phyloP scores from a whole-genome alignment of 2,797 vertebrate genomes.

The Tachyglossus aculeatus region DNA sequence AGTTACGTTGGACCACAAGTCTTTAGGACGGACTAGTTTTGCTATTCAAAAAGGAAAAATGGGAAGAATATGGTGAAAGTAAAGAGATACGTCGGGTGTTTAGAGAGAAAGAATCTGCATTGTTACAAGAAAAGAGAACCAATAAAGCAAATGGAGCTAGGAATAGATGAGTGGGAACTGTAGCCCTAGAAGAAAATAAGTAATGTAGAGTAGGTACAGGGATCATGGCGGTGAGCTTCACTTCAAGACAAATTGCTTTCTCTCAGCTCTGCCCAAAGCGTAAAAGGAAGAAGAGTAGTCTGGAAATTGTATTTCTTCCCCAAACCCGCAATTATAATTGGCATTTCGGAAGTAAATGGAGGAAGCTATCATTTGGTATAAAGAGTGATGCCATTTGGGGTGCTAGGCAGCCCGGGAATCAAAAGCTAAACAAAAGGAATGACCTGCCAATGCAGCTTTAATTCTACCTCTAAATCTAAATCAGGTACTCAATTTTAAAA shows the following conservation, averaged over 20 bases:
- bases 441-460: not conserved
- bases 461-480: not conserved
- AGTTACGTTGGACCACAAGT: not conserved
- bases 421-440: not conserved
- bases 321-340: not conserved
- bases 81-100: not conserved
- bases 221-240: not conserved
- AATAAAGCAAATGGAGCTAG: not conserved
- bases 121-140: not conserved
- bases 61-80: not conserved
- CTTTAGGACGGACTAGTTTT: not conserved
- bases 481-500: not conserved
- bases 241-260: not conserved
- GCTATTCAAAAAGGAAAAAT: not conserved
- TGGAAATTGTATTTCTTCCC: fast-evolving
- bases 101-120: not conserved
- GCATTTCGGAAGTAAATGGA: not conserved
- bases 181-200: not conserved
- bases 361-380: not conserved
- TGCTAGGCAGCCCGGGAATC: not conserved
- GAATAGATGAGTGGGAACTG: not conserved
- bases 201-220: not conserved
- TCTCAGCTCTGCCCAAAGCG: not conserved
- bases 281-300: not conserved
- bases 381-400: not conserved